A percentile compares a stretch with the other conserved stretches of the same genome.
Conservation (phyloP, 2,113 vertebrate species). For the Isichthys henryi region DNA sequence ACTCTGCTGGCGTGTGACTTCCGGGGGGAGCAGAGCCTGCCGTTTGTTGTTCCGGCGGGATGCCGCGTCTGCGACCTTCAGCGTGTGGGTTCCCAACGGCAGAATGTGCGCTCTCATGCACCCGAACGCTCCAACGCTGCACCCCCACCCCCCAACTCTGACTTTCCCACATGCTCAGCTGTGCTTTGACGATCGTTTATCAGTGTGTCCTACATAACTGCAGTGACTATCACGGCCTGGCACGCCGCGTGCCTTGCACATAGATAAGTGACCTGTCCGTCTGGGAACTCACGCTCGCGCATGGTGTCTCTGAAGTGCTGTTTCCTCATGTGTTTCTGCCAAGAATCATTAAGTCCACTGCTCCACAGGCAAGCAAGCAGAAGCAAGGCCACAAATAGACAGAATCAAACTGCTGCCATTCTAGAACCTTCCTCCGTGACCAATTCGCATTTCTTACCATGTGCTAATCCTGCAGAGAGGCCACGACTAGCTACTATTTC, state of each 20-base stretch:
- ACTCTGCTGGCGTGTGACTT: neutral
- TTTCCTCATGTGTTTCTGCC: neutral
- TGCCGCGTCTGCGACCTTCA: neutral
- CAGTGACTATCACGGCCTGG: neutral
- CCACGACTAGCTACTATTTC: neutral
- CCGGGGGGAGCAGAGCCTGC: neutral
- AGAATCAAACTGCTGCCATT: neutral
- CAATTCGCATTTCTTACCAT: neutral
- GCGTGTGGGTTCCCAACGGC: neutral
- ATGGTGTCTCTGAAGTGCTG: neutral
- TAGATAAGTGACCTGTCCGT: neutral
- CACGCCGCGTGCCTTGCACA: neutral
- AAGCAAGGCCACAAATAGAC: neutral
- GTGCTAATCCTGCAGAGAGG: neutral
- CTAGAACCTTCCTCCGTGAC: neutral
- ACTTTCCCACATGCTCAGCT: neutral
- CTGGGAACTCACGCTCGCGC: neutral
- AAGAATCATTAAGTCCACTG: neutral
- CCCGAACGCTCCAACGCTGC: neutral
- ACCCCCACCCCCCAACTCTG: neutral
- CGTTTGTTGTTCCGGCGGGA: neutral
- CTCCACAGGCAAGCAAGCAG: neutral
- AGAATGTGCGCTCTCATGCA: neutral
- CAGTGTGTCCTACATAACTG: neutral
- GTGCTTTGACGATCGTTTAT: slow-evolving; percentile 11